Evolutionary conservation across 2,113 vertebrate species (phyloP).

Genomic region (Melospiza georgiana): DNA sequence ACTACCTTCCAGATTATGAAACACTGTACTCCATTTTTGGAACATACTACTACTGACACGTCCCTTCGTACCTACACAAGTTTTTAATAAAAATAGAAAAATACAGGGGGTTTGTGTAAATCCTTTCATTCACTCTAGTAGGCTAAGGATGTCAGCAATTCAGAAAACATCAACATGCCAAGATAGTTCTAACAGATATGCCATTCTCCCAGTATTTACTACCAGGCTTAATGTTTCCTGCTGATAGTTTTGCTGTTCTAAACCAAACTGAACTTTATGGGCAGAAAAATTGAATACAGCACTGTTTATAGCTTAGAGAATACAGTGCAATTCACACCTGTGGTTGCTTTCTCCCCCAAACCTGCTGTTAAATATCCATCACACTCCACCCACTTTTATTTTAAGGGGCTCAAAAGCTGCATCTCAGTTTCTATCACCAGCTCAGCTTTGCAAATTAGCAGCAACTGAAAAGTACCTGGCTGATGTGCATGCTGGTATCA

Average conservation of each 20-base stretch:
- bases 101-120: background rate
- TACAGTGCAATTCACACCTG: background rate
- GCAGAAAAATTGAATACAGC: slow-evolving; percentile 50
- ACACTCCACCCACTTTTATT: background rate
- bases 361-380: background rate
- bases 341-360: background rate
- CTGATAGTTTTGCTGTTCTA: slow-evolving; percentile 32
- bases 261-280: slow-evolving; percentile 49
- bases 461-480: slow-evolving; percentile 82
- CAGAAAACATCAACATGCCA: slow-evolving; percentile 19
- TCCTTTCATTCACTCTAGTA: background rate
- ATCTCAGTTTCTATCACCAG: background rate
- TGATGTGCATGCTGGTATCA: slow-evolving; percentile 96
- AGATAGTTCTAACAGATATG: slow-evolving; percentile 12
- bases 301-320: background rate
- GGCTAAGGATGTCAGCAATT: slow-evolving; percentile 17
- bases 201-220: slow-evolving; percentile 51
- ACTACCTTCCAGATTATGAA: background rate
- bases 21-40: background rate
- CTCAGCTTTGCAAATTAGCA: background rate
- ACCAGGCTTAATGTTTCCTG: slow-evolving; percentile 34
- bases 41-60: background rate
- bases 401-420: background rate
- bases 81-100: slow-evolving; percentile 26
- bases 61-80: background rate